Evolutionary conservation across 2,797 vertebrate species (phyloP).

Genomic region (Malurus leucopterus): DNA sequence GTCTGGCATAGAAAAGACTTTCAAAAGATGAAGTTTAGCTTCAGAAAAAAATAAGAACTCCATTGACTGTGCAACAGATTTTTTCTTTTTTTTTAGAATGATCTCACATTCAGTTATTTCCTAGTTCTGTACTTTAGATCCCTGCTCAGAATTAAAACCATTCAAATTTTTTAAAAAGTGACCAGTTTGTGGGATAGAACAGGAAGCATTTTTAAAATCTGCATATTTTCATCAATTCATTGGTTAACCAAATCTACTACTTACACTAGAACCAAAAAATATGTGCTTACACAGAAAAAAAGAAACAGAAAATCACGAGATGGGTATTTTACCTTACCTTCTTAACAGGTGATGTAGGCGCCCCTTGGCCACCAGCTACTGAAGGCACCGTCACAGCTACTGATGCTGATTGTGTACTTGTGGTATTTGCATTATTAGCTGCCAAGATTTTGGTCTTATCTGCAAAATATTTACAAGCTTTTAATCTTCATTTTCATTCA

Average conservation of each 20-base stretch:
- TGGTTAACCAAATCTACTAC: background rate
- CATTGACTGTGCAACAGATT: background rate
- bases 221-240: background rate
- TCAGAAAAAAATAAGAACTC: background rate
- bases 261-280: background rate
- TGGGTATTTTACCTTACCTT: conserved; percentile 80
- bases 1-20: background rate
- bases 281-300: background rate
- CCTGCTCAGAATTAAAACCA: background rate
- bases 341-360: conserved; percentile 89
- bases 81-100: background rate
- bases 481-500: background rate
- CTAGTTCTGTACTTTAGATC: background rate
- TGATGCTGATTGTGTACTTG: conserved; percentile 69
- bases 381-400: conserved; percentile 78
- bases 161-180: accelerated
- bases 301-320: background rate
- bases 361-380: conserved; percentile 84
- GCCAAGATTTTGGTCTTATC: conserved; percentile 87
- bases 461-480: conserved; percentile 54
- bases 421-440: conserved; percentile 79
- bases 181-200: background rate
- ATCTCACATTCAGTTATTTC: background rate
- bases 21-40: background rate
- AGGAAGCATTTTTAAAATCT: background rate